Evolutionary conservation across 2,888 invertebrate genomes (phyloP), one percentile per base, ranked within the genome.

Genomic region (Philhelius pedissequus): DNA sequence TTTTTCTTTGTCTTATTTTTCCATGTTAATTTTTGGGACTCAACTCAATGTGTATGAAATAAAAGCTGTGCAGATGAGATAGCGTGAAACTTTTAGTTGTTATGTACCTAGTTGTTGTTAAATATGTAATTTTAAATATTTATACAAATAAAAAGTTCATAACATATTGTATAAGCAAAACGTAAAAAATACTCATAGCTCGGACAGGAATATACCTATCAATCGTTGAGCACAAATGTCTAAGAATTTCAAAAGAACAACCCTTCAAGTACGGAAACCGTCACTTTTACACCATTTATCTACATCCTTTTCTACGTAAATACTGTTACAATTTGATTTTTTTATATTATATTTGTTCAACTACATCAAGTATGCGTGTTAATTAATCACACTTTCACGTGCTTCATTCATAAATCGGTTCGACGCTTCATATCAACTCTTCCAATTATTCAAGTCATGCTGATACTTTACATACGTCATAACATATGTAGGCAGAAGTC

Each of bases 361-460:
- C 43, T 66, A 54, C 73, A 62, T 73, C 60, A 83, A 70, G 74
- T 75, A 70, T 74, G 48, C 58, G 60, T 80, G 75, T 71, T 84
- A 84, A 84, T 84, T 84, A 84, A 76, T 75, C 68, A 32, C 71
- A 70, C 71, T 48, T 62, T 73, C 32, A 8, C 68, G 30, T 50
- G 74, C 74, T 30, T 22, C 9, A 60, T 48, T 66, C 20, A 35
- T 58, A 75, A 75, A 64, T 45, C 66, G 70, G 52, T 75, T 79
- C 83, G 68, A 84, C 79, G 75, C 80, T 75, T 74, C 38, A 43
- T 35, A 48, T 64, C 50, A 48, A 69, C 35, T 62, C 20, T 6
- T 2, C n/a, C 25, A 52, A 52, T 25, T 32, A 20, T 25, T 50
- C 66, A 52, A 80, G 75, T 56, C 40, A 50, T 60, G 13, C 2